Conservation (phyloP, 1,140 invertebrate genomes). For the Aleiodes sp. region DNA sequence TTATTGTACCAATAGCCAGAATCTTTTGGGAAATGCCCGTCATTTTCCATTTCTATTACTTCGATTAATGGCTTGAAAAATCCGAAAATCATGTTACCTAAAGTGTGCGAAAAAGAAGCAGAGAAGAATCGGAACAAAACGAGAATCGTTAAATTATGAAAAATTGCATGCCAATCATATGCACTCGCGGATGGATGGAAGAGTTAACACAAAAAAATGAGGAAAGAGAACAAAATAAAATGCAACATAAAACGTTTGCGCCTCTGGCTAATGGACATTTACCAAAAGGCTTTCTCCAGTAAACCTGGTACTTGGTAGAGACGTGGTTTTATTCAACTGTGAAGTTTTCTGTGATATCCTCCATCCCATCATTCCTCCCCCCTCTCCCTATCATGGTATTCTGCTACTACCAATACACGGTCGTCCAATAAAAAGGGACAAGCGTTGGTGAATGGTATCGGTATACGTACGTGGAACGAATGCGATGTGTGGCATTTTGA, state of each 20-base stretch:
- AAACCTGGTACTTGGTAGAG: not conserved
- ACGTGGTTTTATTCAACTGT: constrained; percentile 11
- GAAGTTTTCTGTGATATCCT: not conserved
- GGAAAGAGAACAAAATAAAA: too few relatives aligned
- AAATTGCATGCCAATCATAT: too few relatives aligned
- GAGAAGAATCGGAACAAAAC: too few relatives aligned
- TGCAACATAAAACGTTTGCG: not conserved
- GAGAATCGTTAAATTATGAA: too few relatives aligned
- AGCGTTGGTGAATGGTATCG: not conserved
- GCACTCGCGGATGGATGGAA: too few relatives aligned
- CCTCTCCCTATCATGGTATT: not conserved
- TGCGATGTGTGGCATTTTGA: not conserved
- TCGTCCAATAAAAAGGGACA: constrained; percentile 13
- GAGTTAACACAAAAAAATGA: not conserved
- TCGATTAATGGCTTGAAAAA: too few relatives aligned
- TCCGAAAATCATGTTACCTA: too few relatives aligned
- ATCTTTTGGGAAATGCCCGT: too few relatives aligned
- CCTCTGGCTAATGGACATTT: constrained; percentile 17
- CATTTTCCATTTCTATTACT: too few relatives aligned
- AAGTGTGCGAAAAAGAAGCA: too few relatives aligned
- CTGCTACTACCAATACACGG: not conserved
- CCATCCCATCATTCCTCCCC: not conserved
- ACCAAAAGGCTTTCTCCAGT: not conserved
- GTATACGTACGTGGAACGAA: constrained; percentile 1
- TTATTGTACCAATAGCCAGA: too few relatives aligned